Evolutionary conservation across 2,888 invertebrate species (phyloP).

Genomic region (Dascillus cervinus): DNA sequence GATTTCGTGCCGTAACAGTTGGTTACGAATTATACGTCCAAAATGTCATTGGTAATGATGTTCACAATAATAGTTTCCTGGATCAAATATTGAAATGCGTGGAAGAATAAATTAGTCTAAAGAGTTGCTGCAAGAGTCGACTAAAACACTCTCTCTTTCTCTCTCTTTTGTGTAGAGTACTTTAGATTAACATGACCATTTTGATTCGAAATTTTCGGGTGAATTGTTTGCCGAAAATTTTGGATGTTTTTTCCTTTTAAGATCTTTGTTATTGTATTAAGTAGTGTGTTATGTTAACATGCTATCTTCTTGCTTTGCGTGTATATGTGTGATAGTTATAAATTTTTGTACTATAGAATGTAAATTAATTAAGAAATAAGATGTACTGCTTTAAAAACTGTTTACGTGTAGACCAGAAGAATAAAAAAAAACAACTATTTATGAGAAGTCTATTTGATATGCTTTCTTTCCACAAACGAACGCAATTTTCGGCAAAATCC

Average conservation of each 20-base stretch:
- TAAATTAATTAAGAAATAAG: constrained; percentile 44
- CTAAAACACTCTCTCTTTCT: too few relatives aligned
- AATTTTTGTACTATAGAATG: constrained; percentile 57
- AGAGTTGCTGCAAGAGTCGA: too few relatives aligned
- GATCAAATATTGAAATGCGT: too few relatives aligned
- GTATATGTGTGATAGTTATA: constrained; percentile 42
- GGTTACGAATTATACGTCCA: too few relatives aligned
- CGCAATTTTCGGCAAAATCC: constrained; percentile 46
- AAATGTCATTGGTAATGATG: too few relatives aligned
- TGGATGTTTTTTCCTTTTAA: neutral
- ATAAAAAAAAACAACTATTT: constrained; percentile 27
- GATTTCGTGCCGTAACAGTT: too few relatives aligned
- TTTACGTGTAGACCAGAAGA: constrained; percentile 25
- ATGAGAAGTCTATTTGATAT: constrained; percentile 46
- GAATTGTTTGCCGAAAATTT: neutral
- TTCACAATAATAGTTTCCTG: too few relatives aligned
- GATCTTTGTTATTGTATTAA: constrained; percentile 9
- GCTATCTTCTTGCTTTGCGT: constrained; percentile 39
- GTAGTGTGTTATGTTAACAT: constrained; percentile 19
- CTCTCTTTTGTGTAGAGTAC: too few relatives aligned
- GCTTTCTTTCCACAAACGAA: constrained; percentile 51
- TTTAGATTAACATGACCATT: too few relatives aligned
- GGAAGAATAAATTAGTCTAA: too few relatives aligned
- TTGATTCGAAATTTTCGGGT: too few relatives aligned
- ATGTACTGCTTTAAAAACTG: constrained; percentile 43